Evolutionary conservation across 2,797 vertebrate species (phyloP).

Genomic region (Leptatherina wallacei): DNA sequence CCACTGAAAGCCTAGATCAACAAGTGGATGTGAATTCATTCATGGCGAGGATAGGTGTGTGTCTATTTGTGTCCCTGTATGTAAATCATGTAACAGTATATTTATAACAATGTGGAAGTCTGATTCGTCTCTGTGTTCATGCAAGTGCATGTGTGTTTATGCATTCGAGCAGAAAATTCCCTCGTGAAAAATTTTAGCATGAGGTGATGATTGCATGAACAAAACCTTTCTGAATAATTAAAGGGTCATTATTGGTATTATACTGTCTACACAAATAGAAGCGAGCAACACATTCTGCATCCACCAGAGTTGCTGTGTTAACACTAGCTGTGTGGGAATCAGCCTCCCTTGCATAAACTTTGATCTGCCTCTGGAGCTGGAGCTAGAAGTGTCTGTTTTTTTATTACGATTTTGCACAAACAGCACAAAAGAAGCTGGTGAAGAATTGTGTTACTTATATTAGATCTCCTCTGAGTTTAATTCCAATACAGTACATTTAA

Average conservation of each 20-base stretch:
- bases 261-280: background rate
- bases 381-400: slow-evolving; percentile 32
- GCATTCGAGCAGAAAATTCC: slow-evolving; percentile 7
- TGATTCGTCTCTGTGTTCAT: background rate
- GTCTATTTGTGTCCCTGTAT: slow-evolving; percentile 1
- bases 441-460: slow-evolving; percentile 11
- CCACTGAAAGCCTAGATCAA: slow-evolving; percentile 46
- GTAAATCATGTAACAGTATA: background rate
- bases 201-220: background rate
- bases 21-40: slow-evolving; percentile 50
- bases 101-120: background rate
- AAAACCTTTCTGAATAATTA: slow-evolving; percentile 21
- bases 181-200: background rate
- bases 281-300: slow-evolving; percentile 21
- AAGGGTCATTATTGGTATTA: background rate
- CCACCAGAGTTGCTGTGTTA: slow-evolving; percentile 28
- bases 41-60: slow-evolving; percentile 15
- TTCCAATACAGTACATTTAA: slow-evolving; percentile 10
- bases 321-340: slow-evolving; percentile 60
- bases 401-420: slow-evolving; percentile 12
- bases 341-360: slow-evolving; percentile 69
- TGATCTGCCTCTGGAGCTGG: slow-evolving; percentile 57
- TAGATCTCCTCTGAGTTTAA: slow-evolving; percentile 11
- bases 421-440: slow-evolving; percentile 1
- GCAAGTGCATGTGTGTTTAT: background rate